These are phyloP conservation scores for Eilema depressum DNA, from an alignment of 2,888 invertebrate species.

Conservation along the genomic window DNA sequence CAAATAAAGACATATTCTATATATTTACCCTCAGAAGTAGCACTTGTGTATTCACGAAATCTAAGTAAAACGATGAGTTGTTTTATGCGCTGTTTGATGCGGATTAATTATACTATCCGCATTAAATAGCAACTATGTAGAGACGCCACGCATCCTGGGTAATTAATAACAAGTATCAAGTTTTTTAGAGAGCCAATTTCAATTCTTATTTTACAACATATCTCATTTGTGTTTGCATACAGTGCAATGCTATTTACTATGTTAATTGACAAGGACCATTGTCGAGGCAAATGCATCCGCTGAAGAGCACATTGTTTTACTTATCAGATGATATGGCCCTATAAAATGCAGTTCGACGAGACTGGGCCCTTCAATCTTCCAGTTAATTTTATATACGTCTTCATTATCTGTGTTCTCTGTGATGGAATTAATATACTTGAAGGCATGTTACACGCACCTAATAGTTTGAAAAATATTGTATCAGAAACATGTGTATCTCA, in stretches of 20 bases:
- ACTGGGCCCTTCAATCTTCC: constrained; percentile 64
- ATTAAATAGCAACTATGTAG: not conserved
- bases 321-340: constrained; percentile 76
- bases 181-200: constrained; percentile 34
- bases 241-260: constrained; percentile 69
- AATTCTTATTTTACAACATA: constrained; percentile 41
- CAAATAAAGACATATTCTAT: no score
- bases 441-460: constrained; percentile 58
- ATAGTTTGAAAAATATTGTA: not conserved
- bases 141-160: not conserved
- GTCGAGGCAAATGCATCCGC: constrained; percentile 74
- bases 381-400: constrained; percentile 55
- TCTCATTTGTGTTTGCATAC: constrained; percentile 64
- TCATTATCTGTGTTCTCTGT: constrained; percentile 32
- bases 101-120: no score
- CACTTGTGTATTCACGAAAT: no score
- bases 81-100: no score
- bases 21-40: no score
- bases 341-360: constrained; percentile 68
- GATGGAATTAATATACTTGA: constrained; percentile 66
- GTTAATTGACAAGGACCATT: constrained; percentile 80
- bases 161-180: not conserved
- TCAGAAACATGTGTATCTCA: not conserved
- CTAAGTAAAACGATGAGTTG: no score
- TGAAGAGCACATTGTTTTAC: constrained; percentile 68